Conservation (phyloP, 2,113 vertebrate genomes). For the Zosterops japonicus region DNA sequence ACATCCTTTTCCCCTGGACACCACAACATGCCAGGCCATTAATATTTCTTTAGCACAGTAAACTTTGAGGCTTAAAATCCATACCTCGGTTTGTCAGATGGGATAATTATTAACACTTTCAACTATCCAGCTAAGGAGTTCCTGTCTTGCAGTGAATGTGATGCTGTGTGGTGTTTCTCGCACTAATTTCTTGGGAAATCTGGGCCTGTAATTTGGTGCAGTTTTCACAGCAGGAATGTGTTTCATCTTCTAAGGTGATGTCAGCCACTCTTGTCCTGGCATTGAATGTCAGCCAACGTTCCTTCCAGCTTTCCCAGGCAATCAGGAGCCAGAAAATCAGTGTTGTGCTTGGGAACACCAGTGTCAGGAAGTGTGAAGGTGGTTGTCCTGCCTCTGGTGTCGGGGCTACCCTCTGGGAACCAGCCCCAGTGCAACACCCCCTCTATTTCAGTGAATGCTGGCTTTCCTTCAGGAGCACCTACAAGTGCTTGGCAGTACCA, state of each 20-base stretch:
- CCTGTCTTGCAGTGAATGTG: not conserved
- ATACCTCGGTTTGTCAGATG: not conserved
- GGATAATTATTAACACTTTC: constrained; percentile 26
- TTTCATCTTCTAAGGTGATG: not conserved
- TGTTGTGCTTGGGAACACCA: not conserved
- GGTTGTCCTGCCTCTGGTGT: not conserved
- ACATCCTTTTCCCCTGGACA: constrained; percentile 13
- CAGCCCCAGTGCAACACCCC: not conserved
- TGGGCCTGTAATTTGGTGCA: not conserved
- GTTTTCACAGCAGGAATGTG: not conserved
- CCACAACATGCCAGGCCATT: not conserved
- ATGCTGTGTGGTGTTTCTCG: rapidly evolving
- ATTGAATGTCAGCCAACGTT: not conserved
- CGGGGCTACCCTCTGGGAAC: not conserved
- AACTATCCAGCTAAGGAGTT: not conserved
- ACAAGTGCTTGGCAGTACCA: rapidly evolving
- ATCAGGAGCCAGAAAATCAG: not conserved
- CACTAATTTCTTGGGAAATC: not conserved
- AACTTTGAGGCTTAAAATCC: not conserved
- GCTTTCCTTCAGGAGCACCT: not conserved
- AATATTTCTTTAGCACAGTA: constrained; percentile 36
- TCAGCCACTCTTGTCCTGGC: not conserved
- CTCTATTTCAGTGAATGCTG: not conserved
- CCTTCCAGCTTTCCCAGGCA: not conserved
- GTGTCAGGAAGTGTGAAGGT: not conserved